Conservation (phyloP, 2,797 vertebrate genomes). For the Eospalax fontanierii region DNA sequence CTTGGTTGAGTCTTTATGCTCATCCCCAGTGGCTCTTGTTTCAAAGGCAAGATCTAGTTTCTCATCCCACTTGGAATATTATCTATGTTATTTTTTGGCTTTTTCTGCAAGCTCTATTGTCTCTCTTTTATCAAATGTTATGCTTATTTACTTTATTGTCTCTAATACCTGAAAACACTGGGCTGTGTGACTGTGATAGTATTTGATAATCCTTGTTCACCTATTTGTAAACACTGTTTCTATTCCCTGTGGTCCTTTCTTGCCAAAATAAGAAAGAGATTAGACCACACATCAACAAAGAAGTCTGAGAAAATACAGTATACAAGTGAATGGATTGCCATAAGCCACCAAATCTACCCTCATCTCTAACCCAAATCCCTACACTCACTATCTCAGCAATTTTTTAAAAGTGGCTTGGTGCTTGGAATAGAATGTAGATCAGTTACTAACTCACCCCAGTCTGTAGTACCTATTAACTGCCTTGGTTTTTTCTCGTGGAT, state of each 20-base stretch:
- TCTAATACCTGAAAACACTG: neutral
- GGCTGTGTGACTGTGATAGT: neutral
- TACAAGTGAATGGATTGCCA: neutral
- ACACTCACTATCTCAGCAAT: neutral
- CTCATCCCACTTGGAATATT: neutral
- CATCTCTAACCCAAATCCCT: neutral
- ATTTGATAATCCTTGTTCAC: neutral
- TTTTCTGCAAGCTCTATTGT: neutral
- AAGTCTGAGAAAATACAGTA: neutral
- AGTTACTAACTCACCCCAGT: neutral
- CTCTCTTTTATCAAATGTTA: neutral
- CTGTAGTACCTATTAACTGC: neutral
- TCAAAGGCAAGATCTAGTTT: neutral
- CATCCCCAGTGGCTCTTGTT: neutral
- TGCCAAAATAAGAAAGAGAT: neutral
- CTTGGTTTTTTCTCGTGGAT: neutral
- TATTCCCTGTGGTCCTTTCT: neutral
- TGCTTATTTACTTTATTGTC: neutral
- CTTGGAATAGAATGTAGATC: neutral
- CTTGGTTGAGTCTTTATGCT: neutral
- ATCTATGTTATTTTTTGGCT: neutral
- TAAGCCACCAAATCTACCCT: neutral
- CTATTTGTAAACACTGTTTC: neutral
- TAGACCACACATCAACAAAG: neutral
- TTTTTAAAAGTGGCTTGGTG: neutral